These are phyloP conservation scores for Camponotus fellah DNA, from an alignment of 2,888 invertebrate species.

Conservation along the genomic window DNA sequence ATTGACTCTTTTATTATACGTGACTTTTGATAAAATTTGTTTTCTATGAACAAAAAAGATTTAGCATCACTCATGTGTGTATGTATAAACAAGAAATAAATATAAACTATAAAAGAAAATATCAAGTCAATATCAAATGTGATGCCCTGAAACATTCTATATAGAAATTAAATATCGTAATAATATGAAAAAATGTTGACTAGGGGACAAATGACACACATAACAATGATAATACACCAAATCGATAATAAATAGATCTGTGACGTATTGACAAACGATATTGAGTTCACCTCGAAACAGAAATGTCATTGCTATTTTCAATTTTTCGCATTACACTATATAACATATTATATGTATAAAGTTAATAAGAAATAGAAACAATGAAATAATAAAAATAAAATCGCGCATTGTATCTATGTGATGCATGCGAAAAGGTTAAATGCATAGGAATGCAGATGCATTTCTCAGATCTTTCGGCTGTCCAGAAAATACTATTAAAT, in stretches of 20 bases:
- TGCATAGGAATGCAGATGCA: background rate
- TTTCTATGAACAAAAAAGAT: background rate
- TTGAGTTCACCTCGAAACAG: conserved; percentile 29
- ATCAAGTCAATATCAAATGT: background rate
- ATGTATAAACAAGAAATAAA: background rate
- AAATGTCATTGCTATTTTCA: background rate
- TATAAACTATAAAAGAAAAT: background rate
- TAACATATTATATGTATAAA: background rate
- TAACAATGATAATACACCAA: background rate
- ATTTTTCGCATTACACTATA: background rate
- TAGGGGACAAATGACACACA: conserved; percentile 2
- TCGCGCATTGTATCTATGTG: background rate
- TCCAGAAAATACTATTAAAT: background rate
- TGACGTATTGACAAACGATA: conserved; percentile 23
- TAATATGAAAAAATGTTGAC: background rate
- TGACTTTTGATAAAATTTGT: background rate
- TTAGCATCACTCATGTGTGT: background rate
- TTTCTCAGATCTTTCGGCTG: background rate
- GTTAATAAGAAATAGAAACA: background rate
- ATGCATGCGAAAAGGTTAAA: background rate
- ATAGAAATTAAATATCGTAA: background rate
- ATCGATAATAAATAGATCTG: conserved; percentile 17
- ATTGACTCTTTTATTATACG: conserved; percentile 61
- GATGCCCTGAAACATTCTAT: background rate
- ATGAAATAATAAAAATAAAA: background rate